Evolutionary conservation across 2,113 vertebrate species (phyloP), one percentile per base, ranked within the genome.

Genomic region (Poeciliopsis turrubarensis): DNA sequence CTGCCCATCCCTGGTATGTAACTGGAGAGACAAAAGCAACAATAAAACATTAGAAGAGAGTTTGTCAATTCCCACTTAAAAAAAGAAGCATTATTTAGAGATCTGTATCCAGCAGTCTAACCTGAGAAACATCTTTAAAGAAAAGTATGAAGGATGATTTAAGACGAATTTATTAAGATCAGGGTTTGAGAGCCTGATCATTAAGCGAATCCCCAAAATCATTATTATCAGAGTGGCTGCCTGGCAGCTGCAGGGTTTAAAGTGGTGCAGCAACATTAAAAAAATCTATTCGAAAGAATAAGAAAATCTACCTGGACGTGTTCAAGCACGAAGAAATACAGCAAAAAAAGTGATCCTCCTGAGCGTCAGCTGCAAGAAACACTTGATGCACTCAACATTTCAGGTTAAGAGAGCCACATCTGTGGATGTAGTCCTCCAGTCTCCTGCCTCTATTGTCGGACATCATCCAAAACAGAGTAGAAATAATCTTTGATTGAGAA

Each of bases 1-100:
- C 91, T 27, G 72, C 74, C 68, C 75, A 72, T 78, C 71, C 80
- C 73, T 71, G 69, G 60, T 60, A 61, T 72, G 73, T 70, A n/a
- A 70, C 32, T 29, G 11, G 11, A 14, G 26, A 57, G 25, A 57
- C 22, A 1, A n/a, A 10, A 27, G 62, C 15, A 29, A 68, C 57
- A 68, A 54, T 60, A 26, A 71, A 54, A 13, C 17, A 62, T 25
- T 0, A n/a, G 9, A 65, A 25, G 70, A 67, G 29, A 31, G 34
- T 57, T 34, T 60, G 17, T 69, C 4, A 51, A 60, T 75, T 72
- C 37, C 60, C 6, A 19, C 26, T 25, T 32, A 22, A 60, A 26
- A 39, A n/a, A 22, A 68, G 15, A 41, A 5, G 44, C 62, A 47
- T 26, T 68, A 32, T 61, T 68, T 62, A 44, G 47, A 29, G 44